Base-by-base conservation (phyloP, 1,140 invertebrate species). In the Bombyx mandarina region DNA sequence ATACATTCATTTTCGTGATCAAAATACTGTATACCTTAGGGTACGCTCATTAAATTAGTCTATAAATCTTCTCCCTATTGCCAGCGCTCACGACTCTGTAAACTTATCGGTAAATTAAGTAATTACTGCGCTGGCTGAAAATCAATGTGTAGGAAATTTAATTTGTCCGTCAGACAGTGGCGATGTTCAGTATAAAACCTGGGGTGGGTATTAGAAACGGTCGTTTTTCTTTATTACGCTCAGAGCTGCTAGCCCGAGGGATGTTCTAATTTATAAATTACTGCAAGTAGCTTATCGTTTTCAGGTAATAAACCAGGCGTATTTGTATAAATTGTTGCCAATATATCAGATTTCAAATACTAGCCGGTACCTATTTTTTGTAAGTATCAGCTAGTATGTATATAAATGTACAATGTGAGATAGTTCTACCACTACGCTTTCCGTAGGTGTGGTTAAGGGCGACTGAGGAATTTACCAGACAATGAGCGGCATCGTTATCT, bases 81-180 rank as follows among this genome's bases (percentile, higher is more conserved):
- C 56, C 63, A 60, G 65, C 58, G 64, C 57, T 61, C 67, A 66
- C 62, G 61, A 50, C 66, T 67, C 61, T 68, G 67, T 71, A 75
- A 77, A 82, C 66, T 77, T 73, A 77, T 76, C 73, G 71, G 56
- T 61, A 75, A 79, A 82, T 79, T 76, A 80, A 76, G 64, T 79
- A 82, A 82, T 77, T 79, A 79, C 71, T 70, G 58, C 51, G 66
- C 67, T 47, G 58, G 58, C 63, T 71, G 69, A 73, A 78, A 82
- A 78, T 78, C 74, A 79, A 79, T 79, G 71, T 75, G 73, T 73
- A 71, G 69, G 67, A 74, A 79, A 79, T 78, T 81, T 73, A 75
- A 79, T 79, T 81, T 73, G 66, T 67, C 63, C 57, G 69, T 64
- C 68, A 69, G 68, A 69, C 64, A 55, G 55, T 55, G 63, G 51